Evolutionary conservation across 1,140 invertebrate genomes (phyloP), one percentile per base, ranked within the genome.

Genomic region (Zaprionus ornatus): DNA sequence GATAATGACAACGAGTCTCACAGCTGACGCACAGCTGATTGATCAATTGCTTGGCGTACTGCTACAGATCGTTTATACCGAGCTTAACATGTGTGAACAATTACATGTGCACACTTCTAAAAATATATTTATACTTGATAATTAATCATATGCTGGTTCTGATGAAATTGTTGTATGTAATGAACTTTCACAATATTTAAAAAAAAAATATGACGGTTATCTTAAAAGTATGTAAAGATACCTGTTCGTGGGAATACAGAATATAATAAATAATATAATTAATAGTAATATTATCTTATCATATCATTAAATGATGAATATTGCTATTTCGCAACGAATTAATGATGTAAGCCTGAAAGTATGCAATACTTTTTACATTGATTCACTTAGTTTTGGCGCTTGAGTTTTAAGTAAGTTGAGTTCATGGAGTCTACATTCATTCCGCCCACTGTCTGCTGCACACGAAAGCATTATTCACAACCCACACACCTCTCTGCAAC

Each of bases 21-120:
- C 45, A 50, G 45, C 17, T 50, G 45, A 50, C 19, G 45, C 45
- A 21, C 45, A 50, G 45, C 45, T 50, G 45, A 50, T 50, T 19
- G 10, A 50, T 50, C 19, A 50, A 5, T 13, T 23, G 3, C 21
- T 50, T 19, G 40, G 40, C 45, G 13, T 4, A 48, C n/a, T 45
- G n/a, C 15, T 17, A 17, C 15, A 17, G 6, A 45, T n/a, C 15
- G 40, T 17, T n/a, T 45, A 17, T 17, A 42, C 40, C 6, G 6
- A 17, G n/a, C n/a, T 17, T 7, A 17, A 42, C 1, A 45, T 4
- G 40, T 17, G 15, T 17, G 15, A 15, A 45, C 45, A 42, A 17
- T 3, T 3, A 42, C 40, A 17, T 42, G n/a, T 9, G 40, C n/a
- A 17, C 40, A 29, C 27, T 32, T 32, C 6, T 45, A 40, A 9